A percentile compares a stretch with the other conserved stretches of the same genome.
Conservation (phyloP, 2,888 invertebrate species). For the Microdon myrmicae region DNA sequence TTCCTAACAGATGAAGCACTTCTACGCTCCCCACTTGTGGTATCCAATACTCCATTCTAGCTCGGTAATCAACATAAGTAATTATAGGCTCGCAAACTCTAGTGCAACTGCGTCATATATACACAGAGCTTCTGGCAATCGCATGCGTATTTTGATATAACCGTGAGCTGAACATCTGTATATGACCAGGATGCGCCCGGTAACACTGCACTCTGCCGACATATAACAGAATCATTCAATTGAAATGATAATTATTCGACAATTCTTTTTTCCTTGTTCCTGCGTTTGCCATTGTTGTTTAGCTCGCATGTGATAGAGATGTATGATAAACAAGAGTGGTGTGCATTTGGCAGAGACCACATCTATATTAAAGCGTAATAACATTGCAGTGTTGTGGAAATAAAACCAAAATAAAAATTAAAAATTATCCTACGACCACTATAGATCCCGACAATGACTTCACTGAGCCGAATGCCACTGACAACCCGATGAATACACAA, state of each 20-base stretch:
- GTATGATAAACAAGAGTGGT: constrained; percentile 11
- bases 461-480: constrained; percentile 29
- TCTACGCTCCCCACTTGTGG: constrained; percentile 20
- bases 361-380: neutral
- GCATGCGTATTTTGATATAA: constrained; percentile 13
- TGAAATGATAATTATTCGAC: constrained; percentile 29
- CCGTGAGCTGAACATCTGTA: constrained; percentile 1
- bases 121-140: constrained; percentile 7
- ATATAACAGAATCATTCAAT: constrained; percentile 31
- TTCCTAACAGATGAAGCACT: constrained; percentile 20
- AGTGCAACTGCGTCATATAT: constrained; percentile 14
- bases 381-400: neutral
- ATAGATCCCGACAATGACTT: constrained; percentile 35
- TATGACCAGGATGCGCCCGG: neutral
- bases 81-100: too few relatives aligned
- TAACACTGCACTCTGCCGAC: neutral
- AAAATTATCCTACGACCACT: constrained; percentile 14
- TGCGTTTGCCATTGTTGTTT: neutral
- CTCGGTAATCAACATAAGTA: neutral
- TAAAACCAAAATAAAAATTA: neutral
- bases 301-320: too few relatives aligned
- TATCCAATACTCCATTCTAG: constrained; percentile 8
- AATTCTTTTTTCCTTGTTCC: constrained; percentile 4
- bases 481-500: constrained; percentile 44
- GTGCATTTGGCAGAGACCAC: constrained; percentile 3